Base-by-base conservation (phyloP, 2,113 vertebrate species). In the Edolisoma coerulescens region DNA sequence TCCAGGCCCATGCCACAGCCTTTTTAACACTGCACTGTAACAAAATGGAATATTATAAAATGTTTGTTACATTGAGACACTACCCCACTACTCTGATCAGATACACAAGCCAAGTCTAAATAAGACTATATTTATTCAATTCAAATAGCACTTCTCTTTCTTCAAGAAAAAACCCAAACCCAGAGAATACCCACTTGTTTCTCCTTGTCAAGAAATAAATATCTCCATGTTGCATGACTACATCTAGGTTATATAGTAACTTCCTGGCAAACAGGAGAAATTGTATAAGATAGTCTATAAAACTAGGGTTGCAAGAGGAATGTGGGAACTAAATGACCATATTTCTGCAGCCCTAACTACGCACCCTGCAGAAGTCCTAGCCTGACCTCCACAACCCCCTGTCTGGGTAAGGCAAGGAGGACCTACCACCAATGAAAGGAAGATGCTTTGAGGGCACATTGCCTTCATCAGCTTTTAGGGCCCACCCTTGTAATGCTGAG, bases 261-360 rank as follows among this genome's bases (percentile, higher is more conserved):
- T 52, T 73, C 28, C 28, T 28, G 32, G 57, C 8, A 84, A 84
- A 42, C 22, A 50, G 32, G 20, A 70, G 41, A 67, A 61, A 42
- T 7, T 47, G 15, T 37, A 2, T 2, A 44, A 41, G 35, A 45
- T 3, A 60, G 5, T 15, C 12, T 21, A 20, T 10, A 71, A 70
- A 85, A 52, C 17, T 32, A 64, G 11, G 16, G 35, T 14, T 64
- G 42, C 17, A 67, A 47, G 11, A 26, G 13, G 11, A 47, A 44
- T 0, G 11, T 30, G 24, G 52, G 21, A 59, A 57, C 4, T 35
- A 49, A 41, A 56, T 3, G 9, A 44, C 8, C 1, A 0, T 32
- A 33, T 41, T 89, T 64, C 70, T 82, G 21, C 39, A 79, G 69
- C 16, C 33, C 15, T 47, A 59, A 50, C 35, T 3, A 33, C 1